phyloP scores from a whole-genome alignment of 2,888 invertebrate genomes.

The Stenodera caucasica region DNA sequence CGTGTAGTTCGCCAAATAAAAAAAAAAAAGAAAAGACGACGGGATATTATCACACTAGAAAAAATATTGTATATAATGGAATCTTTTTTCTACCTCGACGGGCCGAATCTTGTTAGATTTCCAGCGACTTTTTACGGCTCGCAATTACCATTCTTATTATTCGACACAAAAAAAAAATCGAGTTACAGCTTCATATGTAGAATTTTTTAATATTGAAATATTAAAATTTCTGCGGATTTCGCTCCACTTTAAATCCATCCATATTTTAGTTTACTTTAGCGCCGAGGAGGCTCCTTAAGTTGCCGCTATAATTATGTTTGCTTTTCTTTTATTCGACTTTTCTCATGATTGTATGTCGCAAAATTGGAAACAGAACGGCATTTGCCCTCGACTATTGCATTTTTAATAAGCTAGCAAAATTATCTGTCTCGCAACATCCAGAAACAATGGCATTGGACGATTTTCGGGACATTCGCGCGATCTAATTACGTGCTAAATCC shows the following conservation, averaged over 20 bases:
- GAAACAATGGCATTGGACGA: too few species aligned
- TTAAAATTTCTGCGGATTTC: conserved; percentile 28
- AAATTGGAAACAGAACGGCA: conserved; percentile 16
- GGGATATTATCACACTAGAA: neutral
- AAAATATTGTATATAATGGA: neutral
- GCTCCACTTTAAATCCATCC: conserved; percentile 22
- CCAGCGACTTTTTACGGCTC: neutral
- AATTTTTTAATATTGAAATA: conserved; percentile 28
- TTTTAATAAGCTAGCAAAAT: conserved; percentile 6
- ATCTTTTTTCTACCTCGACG: neutral
- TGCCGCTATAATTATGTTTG: conserved; percentile 42
- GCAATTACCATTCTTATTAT: neutral
- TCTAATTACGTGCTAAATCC: conserved; percentile 2
- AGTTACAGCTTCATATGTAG: neutral
- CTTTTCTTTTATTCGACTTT: conserved; percentile 35
- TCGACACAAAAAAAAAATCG: neutral
- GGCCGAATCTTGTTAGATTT: neutral
- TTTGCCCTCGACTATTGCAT: conserved; percentile 1
- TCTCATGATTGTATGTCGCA: conserved; percentile 23
- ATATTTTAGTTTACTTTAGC: conserved; percentile 31
- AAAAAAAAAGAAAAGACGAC: neutral
- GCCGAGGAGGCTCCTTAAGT: conserved; percentile 21
- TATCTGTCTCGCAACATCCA: too few species aligned
- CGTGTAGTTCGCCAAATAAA: neutral
- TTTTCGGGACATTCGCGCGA: too few species aligned